Conservation (phyloP, 2,113 vertebrate species). For the Megaleporinus macrocephalus region DNA sequence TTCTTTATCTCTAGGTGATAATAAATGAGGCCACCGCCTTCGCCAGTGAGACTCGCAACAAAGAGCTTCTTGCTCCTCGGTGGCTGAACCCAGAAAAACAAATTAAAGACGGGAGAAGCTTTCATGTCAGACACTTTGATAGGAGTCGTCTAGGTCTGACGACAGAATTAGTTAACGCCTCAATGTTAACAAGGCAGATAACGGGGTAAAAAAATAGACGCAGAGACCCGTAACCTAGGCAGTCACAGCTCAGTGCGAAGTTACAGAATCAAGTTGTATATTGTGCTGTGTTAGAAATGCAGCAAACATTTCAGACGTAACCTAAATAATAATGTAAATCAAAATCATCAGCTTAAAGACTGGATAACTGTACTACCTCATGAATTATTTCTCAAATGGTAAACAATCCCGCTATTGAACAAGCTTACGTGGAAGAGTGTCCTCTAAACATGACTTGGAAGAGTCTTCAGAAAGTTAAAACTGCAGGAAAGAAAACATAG, state of each 20-base stretch:
- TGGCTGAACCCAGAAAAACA: slow-evolving; percentile 68
- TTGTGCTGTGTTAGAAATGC: neutral
- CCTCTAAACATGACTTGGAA: too few relatives aligned
- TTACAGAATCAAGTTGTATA: neutral
- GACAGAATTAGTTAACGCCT: slow-evolving; percentile 57
- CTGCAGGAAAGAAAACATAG: neutral
- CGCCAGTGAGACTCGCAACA: slow-evolving; percentile 54
- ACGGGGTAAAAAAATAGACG: neutral
- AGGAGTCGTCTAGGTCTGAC: slow-evolving; percentile 38
- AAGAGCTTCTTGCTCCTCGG: slow-evolving; percentile 61
- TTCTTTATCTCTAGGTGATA: slow-evolving; percentile 61
- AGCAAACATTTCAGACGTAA: neutral
- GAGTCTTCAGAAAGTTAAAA: neutral
- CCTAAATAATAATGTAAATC: neutral
- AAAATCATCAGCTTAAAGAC: neutral
- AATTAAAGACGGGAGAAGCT: slow-evolving; percentile 65
- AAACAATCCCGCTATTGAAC: neutral
- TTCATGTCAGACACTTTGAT: slow-evolving; percentile 73
- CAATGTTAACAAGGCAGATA: slow-evolving; percentile 8
- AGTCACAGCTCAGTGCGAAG: neutral
- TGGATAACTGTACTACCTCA: neutral
- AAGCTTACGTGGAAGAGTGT: too few relatives aligned
- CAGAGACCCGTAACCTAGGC: neutral
- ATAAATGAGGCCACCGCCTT: slow-evolving; percentile 67
- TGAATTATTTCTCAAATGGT: neutral